Conservation (phyloP, 2,113 vertebrate genomes). For the Gambusia holbrooki region DNA sequence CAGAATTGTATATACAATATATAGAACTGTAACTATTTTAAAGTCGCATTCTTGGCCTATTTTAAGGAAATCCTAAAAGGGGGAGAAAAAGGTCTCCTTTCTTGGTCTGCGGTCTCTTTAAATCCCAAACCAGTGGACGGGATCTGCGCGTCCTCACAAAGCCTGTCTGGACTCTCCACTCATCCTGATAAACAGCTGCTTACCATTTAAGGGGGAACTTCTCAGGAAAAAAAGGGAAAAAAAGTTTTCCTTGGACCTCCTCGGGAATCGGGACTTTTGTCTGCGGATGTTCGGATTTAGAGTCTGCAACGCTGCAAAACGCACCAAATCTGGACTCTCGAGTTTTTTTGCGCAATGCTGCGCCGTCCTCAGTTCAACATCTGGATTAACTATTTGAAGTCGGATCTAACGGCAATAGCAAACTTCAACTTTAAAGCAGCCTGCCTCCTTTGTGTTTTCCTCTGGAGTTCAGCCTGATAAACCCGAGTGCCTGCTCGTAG, state of each 20-base stretch:
- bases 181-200: slow-evolving; percentile 73
- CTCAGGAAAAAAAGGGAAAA: not conserved
- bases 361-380: slow-evolving; percentile 64
- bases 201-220: slow-evolving; percentile 48
- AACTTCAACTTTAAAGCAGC: slow-evolving; percentile 29
- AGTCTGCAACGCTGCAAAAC: slow-evolving; percentile 30
- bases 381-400: slow-evolving; percentile 79
- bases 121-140: slow-evolving; percentile 59
- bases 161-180: slow-evolving; percentile 55
- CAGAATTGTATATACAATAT: not conserved
- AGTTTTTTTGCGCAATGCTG: slow-evolving; percentile 58
- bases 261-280: not conserved
- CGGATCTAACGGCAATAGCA: slow-evolving; percentile 44
- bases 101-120: slow-evolving; percentile 78
- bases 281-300: not conserved
- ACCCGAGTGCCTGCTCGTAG: slow-evolving; percentile 61
- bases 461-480: slow-evolving; percentile 56
- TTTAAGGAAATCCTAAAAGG: not conserved
- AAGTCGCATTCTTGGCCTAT: not conserved
- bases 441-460: slow-evolving; percentile 1
- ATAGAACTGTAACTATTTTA: not conserved
- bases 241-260: slow-evolving; percentile 40
- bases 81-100: slow-evolving; percentile 7
- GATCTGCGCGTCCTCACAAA: slow-evolving; percentile 55
- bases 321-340: slow-evolving; percentile 53